phyloP scores from a whole-genome alignment of 2,888 invertebrate genomes.

The Balanococcus diminutus region DNA sequence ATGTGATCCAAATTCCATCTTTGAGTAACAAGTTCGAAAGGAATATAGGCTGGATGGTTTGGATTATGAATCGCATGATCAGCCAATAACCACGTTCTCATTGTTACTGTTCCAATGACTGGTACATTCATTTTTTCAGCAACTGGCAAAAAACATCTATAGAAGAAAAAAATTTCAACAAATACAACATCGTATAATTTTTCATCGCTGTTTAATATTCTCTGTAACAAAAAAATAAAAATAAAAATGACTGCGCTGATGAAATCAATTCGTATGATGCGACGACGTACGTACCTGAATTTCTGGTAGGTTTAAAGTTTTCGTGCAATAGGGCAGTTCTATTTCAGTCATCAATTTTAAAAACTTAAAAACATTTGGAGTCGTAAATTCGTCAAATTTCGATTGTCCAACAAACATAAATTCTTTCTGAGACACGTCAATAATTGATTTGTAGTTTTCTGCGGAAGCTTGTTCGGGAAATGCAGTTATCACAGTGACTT shows the following conservation, averaged over 20 bases:
- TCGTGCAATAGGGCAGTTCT: not conserved
- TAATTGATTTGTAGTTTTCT: not conserved
- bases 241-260: not conserved
- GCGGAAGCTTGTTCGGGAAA: not conserved
- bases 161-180: not conserved
- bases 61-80: no score
- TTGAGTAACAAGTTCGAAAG: not conserved
- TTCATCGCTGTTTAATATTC: not conserved
- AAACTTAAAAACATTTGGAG: not conserved
- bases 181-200: not conserved
- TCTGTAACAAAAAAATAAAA: not conserved
- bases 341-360: not conserved
- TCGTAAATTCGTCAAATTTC: not conserved
- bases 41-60: no score
- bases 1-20: not conserved
- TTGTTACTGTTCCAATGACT: not conserved
- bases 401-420: not conserved
- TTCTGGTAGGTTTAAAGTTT: not conserved
- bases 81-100: not conserved
- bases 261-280: no score
- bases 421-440: not conserved
- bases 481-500: not conserved
- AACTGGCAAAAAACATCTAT: not conserved
- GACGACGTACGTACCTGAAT: not conserved
- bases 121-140: not conserved